These are phyloP conservation scores for Lamprotornis superbus DNA, from an alignment of 2,113 vertebrate genomes.

Conservation along the genomic window DNA sequence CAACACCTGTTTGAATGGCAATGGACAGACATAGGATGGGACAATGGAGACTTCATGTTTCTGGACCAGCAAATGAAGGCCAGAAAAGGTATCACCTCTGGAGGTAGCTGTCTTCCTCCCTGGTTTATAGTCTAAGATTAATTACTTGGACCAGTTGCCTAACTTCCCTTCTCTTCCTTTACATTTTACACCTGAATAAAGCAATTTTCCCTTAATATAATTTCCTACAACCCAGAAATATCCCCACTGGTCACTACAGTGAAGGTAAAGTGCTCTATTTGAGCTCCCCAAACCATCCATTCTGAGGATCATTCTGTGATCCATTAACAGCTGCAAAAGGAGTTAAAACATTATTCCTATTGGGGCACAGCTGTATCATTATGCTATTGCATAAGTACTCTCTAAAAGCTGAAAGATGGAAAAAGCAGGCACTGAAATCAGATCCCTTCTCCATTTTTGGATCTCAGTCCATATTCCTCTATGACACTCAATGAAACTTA, in stretches of 20 bases:
- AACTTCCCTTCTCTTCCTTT: background rate
- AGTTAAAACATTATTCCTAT: rapidly evolving
- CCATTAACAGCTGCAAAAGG: background rate
- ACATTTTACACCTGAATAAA: background rate
- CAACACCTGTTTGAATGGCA: background rate
- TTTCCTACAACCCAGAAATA: background rate
- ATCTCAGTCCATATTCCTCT: background rate
- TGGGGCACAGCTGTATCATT: background rate
- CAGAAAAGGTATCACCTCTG: background rate
- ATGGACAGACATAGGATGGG: background rate
- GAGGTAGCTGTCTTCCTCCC: background rate
- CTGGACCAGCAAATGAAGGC: background rate
- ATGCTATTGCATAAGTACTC: background rate
- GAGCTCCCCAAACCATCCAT: background rate
- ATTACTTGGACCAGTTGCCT: background rate
- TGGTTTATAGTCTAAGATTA: background rate
- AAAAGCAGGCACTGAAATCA: background rate
- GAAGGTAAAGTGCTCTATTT: background rate
- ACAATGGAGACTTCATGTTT: background rate
- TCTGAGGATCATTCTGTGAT: background rate
- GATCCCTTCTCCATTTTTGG: rapidly evolving
- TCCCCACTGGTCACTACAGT: background rate
- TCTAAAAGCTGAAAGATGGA: background rate
- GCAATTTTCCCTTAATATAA: background rate
- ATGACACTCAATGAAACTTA: background rate